phyloP scores from a whole-genome alignment of 2,113 vertebrate species.

The Mobula hypostoma region DNA sequence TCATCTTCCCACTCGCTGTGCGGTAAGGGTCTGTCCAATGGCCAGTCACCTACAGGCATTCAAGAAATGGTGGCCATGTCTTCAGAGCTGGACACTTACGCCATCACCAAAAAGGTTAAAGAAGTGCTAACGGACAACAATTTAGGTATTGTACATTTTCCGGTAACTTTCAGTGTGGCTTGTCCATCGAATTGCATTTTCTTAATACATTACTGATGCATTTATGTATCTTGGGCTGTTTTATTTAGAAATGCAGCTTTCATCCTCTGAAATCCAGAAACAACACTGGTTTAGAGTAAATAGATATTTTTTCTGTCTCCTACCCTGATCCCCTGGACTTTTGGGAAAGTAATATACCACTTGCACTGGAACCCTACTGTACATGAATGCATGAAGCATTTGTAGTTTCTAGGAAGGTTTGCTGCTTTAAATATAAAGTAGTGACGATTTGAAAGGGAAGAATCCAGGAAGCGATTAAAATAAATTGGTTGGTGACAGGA shows the following conservation, averaged over 20 bases:
- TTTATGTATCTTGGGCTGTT: not conserved
- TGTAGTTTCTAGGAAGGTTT: not conserved
- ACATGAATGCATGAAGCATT: not conserved
- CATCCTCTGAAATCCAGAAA: not conserved
- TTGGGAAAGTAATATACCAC: not conserved
- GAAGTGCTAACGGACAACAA: conserved; percentile 98
- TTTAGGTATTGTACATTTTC: conserved; percentile 64
- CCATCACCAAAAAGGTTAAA: conserved; percentile 96
- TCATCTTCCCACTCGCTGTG: conserved; percentile 44
- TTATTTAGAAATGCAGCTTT: not conserved
- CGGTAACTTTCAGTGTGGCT: not conserved
- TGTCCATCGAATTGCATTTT: not conserved
- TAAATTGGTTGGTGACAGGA: not conserved
- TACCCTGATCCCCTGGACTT: not conserved
- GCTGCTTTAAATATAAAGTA: not conserved
- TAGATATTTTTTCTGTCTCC: not conserved
- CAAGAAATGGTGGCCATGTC: conserved; percentile 97
- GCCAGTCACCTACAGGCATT: conserved; percentile 72
- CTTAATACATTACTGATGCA: no score
- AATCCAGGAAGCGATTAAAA: not conserved
- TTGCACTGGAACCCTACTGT: not conserved
- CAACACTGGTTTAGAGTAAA: not conserved
- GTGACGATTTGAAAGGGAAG: not conserved
- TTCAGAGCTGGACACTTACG: conserved; percentile 87
- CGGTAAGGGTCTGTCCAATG: conserved; percentile 50